Conservation (phyloP, 2,888 invertebrate species). For the Scelioninae gen. 1 region DNA sequence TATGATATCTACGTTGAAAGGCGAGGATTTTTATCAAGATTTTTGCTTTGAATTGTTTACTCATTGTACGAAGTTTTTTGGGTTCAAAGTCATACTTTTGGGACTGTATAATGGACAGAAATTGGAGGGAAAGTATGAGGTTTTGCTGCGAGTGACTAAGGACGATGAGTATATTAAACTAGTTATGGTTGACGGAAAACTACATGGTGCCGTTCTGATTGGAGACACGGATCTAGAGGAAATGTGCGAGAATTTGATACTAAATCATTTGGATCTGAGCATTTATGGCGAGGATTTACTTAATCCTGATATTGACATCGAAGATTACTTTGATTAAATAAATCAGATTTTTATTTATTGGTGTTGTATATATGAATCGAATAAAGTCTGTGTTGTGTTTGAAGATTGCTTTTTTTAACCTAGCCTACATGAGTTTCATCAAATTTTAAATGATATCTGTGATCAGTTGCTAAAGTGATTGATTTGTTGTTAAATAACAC, state of each 20-base stretch:
- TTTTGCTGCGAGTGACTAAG: constrained; percentile 93
- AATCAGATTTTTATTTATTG: constrained; percentile 1
- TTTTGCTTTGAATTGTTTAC: constrained; percentile 99
- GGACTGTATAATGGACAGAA: constrained; percentile 97
- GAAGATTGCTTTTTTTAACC: too few species aligned
- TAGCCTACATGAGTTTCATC: too few species aligned
- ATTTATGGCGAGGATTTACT: constrained; percentile 95
- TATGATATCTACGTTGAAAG: constrained; percentile 89
- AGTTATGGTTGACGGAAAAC: constrained; percentile 91
- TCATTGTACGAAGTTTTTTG: constrained; percentile 97
- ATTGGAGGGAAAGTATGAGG: constrained; percentile 91
- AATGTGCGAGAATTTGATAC: constrained; percentile 98
- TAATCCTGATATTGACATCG: constrained; percentile 98
- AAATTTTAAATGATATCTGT: too few species aligned
- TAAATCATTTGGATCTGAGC: constrained; percentile 96
- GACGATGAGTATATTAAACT: constrained; percentile 94
- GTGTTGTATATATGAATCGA: neutral
- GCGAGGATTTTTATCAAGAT: constrained; percentile 91
- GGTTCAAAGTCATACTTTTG: constrained; percentile 95
- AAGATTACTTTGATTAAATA: constrained; percentile 99
- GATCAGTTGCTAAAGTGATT: too few species aligned
- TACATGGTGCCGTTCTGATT: constrained; percentile 97
- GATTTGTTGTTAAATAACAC: too few species aligned
- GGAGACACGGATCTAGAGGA: constrained; percentile 99
- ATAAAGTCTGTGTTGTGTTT: neutral